Conservation (phyloP, 53 echinoderm and acorn worm species). For the Actinopyga echinites region DNA sequence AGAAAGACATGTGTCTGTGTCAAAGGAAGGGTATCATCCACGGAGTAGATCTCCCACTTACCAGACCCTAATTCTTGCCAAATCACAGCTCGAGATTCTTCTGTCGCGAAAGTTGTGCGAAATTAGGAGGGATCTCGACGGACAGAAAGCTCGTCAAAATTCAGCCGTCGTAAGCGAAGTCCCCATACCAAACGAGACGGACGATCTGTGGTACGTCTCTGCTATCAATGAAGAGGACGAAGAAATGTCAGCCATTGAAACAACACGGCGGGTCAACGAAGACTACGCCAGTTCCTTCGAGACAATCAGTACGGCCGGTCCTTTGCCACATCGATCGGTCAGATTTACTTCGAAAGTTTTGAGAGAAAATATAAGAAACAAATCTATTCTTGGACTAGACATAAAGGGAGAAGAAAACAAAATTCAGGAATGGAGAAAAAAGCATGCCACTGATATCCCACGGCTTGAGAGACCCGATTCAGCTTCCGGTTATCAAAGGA, state of each 20-base stretch:
- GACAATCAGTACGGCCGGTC: conserved; percentile 33
- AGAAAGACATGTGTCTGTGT: conserved; percentile 41
- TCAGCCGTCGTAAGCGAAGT: conserved; percentile 61
- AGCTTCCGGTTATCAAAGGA: not conserved
- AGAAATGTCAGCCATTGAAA: conserved; percentile 58
- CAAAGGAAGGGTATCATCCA: conserved; percentile 61
- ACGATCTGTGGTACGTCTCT: conserved; percentile 51
- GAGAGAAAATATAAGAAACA: conserved; percentile 62
- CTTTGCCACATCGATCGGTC: conserved; percentile 47
- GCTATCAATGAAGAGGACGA: conserved; percentile 53
- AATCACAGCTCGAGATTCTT: conserved; percentile 55
- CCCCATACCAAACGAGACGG: conserved; percentile 11
- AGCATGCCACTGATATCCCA: not conserved
- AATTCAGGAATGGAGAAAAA: not conserved
- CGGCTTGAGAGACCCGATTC: conserved; percentile 22
- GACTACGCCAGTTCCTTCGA: conserved; percentile 56
- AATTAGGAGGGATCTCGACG: conserved; percentile 65
- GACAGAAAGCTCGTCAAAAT: conserved; percentile 69
- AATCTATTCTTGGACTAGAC: conserved; percentile 46
- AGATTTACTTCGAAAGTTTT: conserved; percentile 59
- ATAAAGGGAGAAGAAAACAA: conserved; percentile 35
- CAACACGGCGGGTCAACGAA: conserved; percentile 50
- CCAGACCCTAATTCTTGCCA: conserved; percentile 55
- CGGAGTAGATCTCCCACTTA: conserved; percentile 80
- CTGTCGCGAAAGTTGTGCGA: conserved; percentile 49